Base-by-base conservation (phyloP, 2,797 vertebrate genomes). In the Muscicapa striata region DNA sequence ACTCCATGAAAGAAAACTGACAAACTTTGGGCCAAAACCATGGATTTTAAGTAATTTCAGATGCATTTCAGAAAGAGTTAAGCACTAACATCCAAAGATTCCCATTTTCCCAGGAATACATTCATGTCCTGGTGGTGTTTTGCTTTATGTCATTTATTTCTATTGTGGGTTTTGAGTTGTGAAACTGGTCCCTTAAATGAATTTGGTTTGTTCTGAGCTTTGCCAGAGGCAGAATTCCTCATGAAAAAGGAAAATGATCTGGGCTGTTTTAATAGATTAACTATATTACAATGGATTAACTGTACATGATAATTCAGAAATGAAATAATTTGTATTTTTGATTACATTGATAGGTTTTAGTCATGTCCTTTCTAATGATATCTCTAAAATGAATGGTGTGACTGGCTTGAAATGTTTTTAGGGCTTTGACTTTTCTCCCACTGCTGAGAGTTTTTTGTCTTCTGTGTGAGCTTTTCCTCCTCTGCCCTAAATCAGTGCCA, bases 211-310 rank as follows among this genome's bases (percentile, higher is more conserved):
- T 79, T 73, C 32, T 79, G 80, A 48, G 69, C 69, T 86, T 57
- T 90, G 80, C 72, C 48, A 77, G 83, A 59, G 73, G 30, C 69
- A 57, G 45, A 84, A 61, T 90, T 78, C 69, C 69, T 48, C 32
- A 38, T 54, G 51, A 48, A 63, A 84, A 74, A 51, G 57, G 66
- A 57, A 41, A 48, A 55, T 36, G 14, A 3, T 30, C n/a, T 55
- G 76, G 54, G 13, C 12, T 84, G 48, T 59, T 63, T 55, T 24
- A 48, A 17, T 1, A 52, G 18, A 17, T 46, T 22, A 46, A 46
- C 45, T 46, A 21, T 46, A 22, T 46, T 46, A 19, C 45, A 43
- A 8, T 32, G 22, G 17, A n/a, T 54, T 11, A 41, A n/a, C 7
- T 43, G 38, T 2, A 6, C 7, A 0, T 27, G 38, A 9, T 21